Conservation (phyloP, 2,113 vertebrate species). For the Brevimyrus niger region DNA sequence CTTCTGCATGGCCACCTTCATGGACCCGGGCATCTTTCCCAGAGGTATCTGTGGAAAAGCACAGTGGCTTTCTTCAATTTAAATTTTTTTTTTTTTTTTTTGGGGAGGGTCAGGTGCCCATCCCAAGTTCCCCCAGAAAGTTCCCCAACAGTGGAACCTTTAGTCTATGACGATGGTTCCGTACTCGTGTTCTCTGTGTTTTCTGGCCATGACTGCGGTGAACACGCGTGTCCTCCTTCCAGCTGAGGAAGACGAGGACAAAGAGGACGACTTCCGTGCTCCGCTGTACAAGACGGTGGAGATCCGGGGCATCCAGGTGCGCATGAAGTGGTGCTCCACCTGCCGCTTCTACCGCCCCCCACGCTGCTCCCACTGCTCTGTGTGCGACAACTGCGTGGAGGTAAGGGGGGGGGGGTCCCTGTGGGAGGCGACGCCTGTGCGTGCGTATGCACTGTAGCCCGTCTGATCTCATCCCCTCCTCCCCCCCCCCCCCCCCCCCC, state of each 20-base stretch:
- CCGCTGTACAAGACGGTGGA: conserved; percentile 96
- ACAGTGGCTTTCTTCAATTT: too few relatives aligned
- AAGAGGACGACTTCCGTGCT: conserved; percentile 93
- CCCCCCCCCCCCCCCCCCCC: background rate
- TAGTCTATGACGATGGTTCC: background rate
- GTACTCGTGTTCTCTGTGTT: background rate
- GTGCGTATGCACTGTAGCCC: background rate
- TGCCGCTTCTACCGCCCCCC: conserved; percentile 95
- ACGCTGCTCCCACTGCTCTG: conserved; percentile 92
- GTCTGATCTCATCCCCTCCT: background rate
- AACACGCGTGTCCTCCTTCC: background rate
- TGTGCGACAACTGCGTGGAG: conserved; percentile 98
- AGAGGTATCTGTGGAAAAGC: conserved; percentile 62
- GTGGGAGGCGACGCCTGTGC: background rate
- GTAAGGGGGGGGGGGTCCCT: conserved; percentile 41
- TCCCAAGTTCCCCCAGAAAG: background rate
- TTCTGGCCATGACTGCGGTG: background rate
- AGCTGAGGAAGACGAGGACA: conserved; percentile 97
- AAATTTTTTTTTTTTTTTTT: background rate
- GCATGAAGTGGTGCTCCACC: conserved; percentile 98
- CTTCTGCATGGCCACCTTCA: conserved; percentile 98
- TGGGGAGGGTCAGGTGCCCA: background rate
- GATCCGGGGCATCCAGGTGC: conserved; percentile 90
- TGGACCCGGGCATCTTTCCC: conserved; percentile 96
- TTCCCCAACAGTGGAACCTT: background rate